phyloP scores from a whole-genome alignment of 2,113 vertebrate genomes.

The Apteryx mantelli region DNA sequence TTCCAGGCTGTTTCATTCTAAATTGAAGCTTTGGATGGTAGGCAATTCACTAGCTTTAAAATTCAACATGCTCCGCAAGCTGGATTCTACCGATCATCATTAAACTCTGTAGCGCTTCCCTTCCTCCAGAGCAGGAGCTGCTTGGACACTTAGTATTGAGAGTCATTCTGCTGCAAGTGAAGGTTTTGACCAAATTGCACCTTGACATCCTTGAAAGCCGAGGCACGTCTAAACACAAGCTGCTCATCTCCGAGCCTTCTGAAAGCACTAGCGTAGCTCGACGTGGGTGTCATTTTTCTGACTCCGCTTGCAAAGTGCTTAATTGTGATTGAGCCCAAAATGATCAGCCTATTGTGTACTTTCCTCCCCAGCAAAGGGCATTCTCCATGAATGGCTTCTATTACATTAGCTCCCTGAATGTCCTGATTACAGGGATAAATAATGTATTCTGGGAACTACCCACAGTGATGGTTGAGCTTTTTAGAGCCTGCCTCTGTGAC shows the following conservation, averaged over 20 bases:
- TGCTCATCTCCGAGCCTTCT: not conserved
- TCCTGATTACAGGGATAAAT: not conserved
- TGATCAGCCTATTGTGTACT: not conserved
- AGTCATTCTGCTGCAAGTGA: not conserved
- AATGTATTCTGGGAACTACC: not conserved
- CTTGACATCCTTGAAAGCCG: not conserved
- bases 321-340: not conserved
- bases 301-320: not conserved
- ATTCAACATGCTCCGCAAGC: not conserved
- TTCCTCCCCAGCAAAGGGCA: not conserved
- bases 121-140: not conserved
- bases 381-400: not conserved
- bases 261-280: rapidly evolving
- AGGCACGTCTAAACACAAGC: not conserved
- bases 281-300: not conserved
- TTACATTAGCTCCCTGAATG: not conserved
- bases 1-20: not conserved
- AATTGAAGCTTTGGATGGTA: not conserved
- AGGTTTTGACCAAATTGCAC: not conserved
- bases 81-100: not conserved
- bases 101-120: not conserved
- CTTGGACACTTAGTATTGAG: not conserved
- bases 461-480: constrained; percentile 35
- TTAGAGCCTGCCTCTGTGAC: not conserved
- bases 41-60: not conserved